Conservation (phyloP, 2,888 invertebrate species). For the Blomia tropicalis region DNA sequence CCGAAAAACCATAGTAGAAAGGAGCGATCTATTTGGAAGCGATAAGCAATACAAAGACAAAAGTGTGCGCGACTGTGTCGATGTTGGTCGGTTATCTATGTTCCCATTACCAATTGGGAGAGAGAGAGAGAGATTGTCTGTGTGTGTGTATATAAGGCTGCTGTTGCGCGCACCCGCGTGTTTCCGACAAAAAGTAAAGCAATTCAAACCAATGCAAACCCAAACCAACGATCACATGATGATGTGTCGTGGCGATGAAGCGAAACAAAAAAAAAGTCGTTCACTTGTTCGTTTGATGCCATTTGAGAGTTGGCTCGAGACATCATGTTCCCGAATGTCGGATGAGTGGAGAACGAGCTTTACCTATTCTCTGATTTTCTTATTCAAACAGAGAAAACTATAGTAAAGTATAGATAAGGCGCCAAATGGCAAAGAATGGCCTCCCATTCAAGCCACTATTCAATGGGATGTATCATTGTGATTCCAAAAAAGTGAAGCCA, state of each 20-base stretch:
- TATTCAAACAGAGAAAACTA: too few species aligned
- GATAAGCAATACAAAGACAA: background rate
- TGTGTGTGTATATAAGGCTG: background rate
- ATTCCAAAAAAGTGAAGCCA: background rate
- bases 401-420: background rate
- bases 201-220: background rate
- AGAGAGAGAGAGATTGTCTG: too few species aligned
- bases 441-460: too few species aligned
- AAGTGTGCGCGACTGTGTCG: background rate
- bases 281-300: too few species aligned
- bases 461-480: too few species aligned
- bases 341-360: too few species aligned
- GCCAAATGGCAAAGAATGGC: slow-evolving; percentile 12
- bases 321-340: too few species aligned
- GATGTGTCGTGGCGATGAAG: background rate
- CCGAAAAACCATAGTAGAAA: background rate
- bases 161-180: background rate
- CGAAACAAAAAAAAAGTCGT: background rate
- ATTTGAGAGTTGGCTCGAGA: too few species aligned
- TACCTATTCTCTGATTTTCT: background rate
- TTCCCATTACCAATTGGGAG: too few species aligned
- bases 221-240: background rate
- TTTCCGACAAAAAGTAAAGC: background rate
- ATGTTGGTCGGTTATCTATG: background rate
- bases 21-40: slow-evolving; percentile 1